Evolutionary conservation across 2,797 vertebrate species (phyloP), one percentile per base, ranked within the genome.

Genomic region (Rhynchotus rufescens): DNA sequence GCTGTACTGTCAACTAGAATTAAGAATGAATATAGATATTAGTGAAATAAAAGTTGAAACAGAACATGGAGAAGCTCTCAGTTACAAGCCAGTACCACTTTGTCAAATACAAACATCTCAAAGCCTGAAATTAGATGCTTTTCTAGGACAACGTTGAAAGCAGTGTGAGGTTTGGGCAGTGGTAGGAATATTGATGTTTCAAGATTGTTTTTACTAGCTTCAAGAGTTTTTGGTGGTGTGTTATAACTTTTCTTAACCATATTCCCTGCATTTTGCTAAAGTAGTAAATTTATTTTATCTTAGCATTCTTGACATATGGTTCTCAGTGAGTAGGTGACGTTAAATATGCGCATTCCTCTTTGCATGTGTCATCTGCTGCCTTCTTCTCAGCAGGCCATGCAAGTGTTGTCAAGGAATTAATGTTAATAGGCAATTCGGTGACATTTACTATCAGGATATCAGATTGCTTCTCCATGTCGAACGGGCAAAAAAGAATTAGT

Each of bases 1-100:
- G 60, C 87, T 87, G 54, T 83, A 49, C 69, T 85, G 62, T 88
- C 80, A 81, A 45, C 84, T 77, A 79, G 59, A 86, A 45, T 84
- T 79, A 45, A 19, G 62, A 85, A 69, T n/a, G 30, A 49, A 32
- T 5, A 15, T 34, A 74, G 84, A 25, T 67, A 20, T 72, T 71
- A 23, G n/a, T 25, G 52, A 62, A 59, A 38, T 4, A 40, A 78
- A 34, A 80, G 69, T 75, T 89, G 8, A 38, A 75, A 74, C 14
- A n/a, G 30, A 49, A 49, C 30, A 73, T 42, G 52, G n/a, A 28
- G 52, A 67, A 54, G 38, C 2, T 51, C 12, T 20, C 8, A 20
- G 45, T 23, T 3, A 44, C 22, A 72, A 73, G 22, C 47, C 25
- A 49, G 23, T 47, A 8, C 51, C 56, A 51, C 59, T 49, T 54